phyloP scores from a whole-genome alignment of 2,888 invertebrate genomes.

The Apotomis turbidana region DNA sequence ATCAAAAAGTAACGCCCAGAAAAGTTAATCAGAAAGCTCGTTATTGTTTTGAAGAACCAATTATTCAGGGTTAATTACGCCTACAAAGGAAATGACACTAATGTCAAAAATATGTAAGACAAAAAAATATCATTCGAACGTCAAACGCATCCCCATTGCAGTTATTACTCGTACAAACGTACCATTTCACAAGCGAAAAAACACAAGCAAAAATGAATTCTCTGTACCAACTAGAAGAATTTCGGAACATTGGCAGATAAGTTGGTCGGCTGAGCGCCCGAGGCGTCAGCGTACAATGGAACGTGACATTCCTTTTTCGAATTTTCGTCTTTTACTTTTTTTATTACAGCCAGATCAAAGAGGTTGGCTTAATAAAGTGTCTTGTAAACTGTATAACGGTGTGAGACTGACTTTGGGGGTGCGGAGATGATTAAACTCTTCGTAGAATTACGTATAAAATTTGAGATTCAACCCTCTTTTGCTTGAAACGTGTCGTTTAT shows the following conservation, averaged over 20 bases:
- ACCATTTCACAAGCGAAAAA: neutral
- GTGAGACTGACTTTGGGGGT: conserved; percentile 22
- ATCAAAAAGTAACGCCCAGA: no score
- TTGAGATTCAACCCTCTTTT: conserved; percentile 4
- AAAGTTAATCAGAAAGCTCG: no score
- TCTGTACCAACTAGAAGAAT: neutral
- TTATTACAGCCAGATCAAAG: conserved; percentile 60
- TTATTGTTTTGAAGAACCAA: no score
- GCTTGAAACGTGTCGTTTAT: conserved; percentile 9
- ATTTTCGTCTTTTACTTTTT: conserved; percentile 51
- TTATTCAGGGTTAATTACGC: no score
- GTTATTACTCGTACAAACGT: neutral
- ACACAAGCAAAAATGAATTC: conserved; percentile 1
- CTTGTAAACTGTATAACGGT: conserved; percentile 37
- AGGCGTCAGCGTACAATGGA: conserved; percentile 58
- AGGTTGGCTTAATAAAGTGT: conserved; percentile 56
- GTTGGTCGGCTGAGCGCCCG: conserved; percentile 38
- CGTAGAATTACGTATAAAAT: conserved; percentile 24
- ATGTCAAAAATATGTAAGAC: neutral
- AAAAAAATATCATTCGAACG: conserved; percentile 10
- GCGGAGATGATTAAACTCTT: conserved; percentile 31
- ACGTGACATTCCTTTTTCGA: conserved; percentile 55
- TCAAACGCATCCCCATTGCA: conserved; percentile 23
- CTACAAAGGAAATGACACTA: neutral
- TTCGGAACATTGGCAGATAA: conserved; percentile 8